Conservation (phyloP, 2,797 vertebrate genomes). For the Squalus acanthias region DNA sequence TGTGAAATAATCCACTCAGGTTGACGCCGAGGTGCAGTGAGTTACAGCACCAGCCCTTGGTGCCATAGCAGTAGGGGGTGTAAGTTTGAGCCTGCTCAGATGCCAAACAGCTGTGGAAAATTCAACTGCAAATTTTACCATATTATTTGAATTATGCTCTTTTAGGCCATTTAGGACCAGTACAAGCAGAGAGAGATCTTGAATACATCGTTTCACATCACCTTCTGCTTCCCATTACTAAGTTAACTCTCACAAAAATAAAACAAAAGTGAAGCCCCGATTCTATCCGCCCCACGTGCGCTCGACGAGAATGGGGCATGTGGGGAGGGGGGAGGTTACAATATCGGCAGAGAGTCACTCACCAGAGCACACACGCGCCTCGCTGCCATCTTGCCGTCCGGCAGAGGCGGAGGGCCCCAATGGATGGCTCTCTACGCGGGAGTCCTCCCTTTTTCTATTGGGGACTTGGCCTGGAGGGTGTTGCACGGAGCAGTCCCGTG, state of each 20-base stretch:
- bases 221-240: background rate
- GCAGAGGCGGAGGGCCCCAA: too few relatives aligned
- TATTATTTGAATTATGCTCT: background rate
- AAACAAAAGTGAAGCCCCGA: background rate
- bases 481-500: too few relatives aligned
- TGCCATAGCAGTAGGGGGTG: background rate
- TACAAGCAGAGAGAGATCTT: background rate
- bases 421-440: too few relatives aligned
- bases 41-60: background rate
- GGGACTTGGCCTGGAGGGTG: too few relatives aligned
- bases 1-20: background rate
- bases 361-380: too few relatives aligned
- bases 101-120: background rate
- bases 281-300: background rate
- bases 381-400: too few relatives aligned
- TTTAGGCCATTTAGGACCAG: background rate
- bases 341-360: background rate
- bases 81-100: background rate
- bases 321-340: background rate
- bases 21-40: background rate
- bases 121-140: background rate
- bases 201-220: background rate
- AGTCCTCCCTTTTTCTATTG: too few relatives aligned
- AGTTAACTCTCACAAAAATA: background rate
- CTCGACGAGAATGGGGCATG: too few relatives aligned